Evolutionary conservation across 2,113 vertebrate species (phyloP), one percentile per base, ranked within the genome.

Genomic region (Phylloscopus trochiloides): DNA sequence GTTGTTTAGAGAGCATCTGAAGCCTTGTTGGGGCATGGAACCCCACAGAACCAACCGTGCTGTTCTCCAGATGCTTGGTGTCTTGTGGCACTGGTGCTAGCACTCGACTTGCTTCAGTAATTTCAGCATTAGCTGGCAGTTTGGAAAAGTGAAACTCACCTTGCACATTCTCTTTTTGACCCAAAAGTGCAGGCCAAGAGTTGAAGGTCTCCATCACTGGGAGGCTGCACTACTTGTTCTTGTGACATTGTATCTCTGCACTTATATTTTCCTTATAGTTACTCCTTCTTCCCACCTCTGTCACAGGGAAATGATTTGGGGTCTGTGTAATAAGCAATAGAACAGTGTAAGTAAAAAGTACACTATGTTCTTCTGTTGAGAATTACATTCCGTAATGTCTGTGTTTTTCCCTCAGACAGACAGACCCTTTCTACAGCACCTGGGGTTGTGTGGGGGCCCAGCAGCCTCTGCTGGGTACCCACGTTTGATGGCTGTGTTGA

Each of bases 401-500:
- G 0, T 48, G 12, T 63, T 77, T 89, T 81, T 32, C 40, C 12
- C 20, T 59, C 16, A 4, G 38, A 45, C 47, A 36, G 25, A 45
- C 47, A 36, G 25, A 28, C 14, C 15, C 20, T 32, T 71, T 48
- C 55, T 54, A 9, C 67, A 91, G 9, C 51, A 51, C 55, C 47
- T 31, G n/a, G 24, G 32, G 9, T 3, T 57, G 36, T 75, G 29
- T 63, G 47, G 17, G 36, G 42, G 47, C 47, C n/a, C 71, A 68
- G 47, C 80, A 70, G 79, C 38, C 17, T 52, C 31, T 3, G 1
- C 25, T 48, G n/a, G 25, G 16, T 75, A 61, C 32, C 85, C n/a
- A 0, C 0, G 0, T 20, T 2, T 12, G 21, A 7, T 51, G 82
- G n/a, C 42, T 86, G 22, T 24, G 7, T 31, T 72, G 63, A 14